Base-by-base conservation (phyloP, 2,797 vertebrate genomes). In the Manis pentadactyla region DNA sequence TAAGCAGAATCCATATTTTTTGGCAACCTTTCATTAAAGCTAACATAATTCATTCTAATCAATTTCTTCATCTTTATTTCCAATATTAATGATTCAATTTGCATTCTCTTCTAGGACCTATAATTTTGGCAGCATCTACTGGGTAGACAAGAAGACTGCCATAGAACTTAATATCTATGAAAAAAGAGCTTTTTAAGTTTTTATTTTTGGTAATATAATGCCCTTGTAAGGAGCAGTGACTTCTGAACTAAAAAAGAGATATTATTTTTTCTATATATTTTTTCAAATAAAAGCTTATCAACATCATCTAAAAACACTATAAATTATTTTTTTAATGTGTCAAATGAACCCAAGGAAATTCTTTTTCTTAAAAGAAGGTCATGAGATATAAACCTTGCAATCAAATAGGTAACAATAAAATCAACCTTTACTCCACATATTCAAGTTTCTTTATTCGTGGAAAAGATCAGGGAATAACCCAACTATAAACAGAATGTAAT, bases 41-140 rank as follows among this genome's bases (percentile, higher is more conserved):
- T 90, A 77, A 90, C 53, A 77, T 88, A 73, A 74, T 91, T 73
- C 49, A 49, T 63, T 91, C 31, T 27, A 95, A 81, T 93, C 19
- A 93, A 85, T 86, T 84, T 93, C 49, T 96, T 93, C 71, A 82
- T 75, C 90, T 97, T 79, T 93, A 71, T 95, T 95, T 91, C 84
- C 61, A 85, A 34, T 90, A 34, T 92, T 89, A 97, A 87, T 81
- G 55, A 94, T 95, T 46, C 46, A 94, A 69, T 96, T 87, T 94
- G 53, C 53, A 87, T 93, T 95, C 10, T 84, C 83, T 95, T 34
- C 57, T 90, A 81, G 15, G 63, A 73, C 66, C 37, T 37, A 84
- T 46, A 96, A 92, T 94, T 96, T 87, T 96, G 90, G 79, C 79
- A 96, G 42, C 15, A 71, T 42, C 46, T 78, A 97, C 29, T 53